These are phyloP conservation scores for Leptothorax acervorum DNA, from an alignment of 2,888 invertebrate genomes.

Conservation along the genomic window DNA sequence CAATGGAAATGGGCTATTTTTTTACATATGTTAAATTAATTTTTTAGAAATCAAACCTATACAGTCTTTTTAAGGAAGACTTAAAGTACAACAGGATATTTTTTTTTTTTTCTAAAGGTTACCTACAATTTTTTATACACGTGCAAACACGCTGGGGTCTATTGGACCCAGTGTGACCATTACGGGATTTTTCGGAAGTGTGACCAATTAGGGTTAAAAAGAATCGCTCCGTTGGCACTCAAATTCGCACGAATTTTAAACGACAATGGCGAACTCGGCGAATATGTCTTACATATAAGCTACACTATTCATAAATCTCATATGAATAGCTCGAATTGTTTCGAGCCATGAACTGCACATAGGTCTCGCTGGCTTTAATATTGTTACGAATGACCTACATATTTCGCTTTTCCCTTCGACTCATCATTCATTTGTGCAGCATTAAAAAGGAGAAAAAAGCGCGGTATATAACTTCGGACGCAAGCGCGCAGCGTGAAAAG, in stretches of 20 bases:
- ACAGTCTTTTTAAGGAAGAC: no score
- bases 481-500: not conserved
- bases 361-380: not conserved
- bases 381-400: not conserved
- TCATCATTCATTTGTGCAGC: not conserved
- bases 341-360: not conserved
- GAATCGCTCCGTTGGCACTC: not conserved
- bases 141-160: no score
- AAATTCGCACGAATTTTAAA: not conserved
- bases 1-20: no score
- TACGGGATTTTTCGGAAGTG: no score
- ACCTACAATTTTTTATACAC: no score
- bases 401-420: not conserved
- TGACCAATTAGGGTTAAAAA: no score
- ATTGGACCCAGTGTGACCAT: no score
- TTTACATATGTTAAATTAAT: no score
- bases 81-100: no score
- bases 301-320: not conserved
- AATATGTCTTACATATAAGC: not conserved
- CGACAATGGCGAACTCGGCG: not conserved
- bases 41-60: no score
- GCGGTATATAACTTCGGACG: no score
- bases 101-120: no score
- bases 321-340: not conserved
- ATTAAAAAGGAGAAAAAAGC: constrained; percentile 7